Percentiles rank a stretch among this genome's conserved stretches.
These are phyloP conservation scores for Pseudomyrmex cubaensis DNA, from an alignment of 1,140 invertebrate species.

Conservation along the genomic window DNA sequence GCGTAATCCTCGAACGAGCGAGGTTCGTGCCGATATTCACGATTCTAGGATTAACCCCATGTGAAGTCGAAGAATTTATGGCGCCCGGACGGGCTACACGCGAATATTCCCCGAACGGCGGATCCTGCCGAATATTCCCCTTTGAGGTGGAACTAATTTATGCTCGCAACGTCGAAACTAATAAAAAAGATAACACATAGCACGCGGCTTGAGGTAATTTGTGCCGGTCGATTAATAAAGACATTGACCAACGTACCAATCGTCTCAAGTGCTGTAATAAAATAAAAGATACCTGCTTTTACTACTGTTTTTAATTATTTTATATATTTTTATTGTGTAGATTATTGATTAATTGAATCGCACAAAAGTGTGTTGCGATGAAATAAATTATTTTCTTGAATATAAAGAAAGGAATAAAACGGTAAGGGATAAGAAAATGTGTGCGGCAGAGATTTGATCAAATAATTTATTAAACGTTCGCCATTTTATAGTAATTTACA, in stretches of 20 bases:
- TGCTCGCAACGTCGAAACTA: constrained; percentile 14
- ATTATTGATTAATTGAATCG: neutral
- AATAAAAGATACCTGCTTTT: no score
- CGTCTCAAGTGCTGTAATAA: neutral
- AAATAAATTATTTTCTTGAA: no score
- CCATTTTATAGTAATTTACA: constrained; percentile 76
- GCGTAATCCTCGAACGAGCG: constrained; percentile 53
- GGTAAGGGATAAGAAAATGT: neutral
- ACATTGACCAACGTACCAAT: neutral
- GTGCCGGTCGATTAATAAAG: neutral
- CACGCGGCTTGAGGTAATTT: neutral
- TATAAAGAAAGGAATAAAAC: neutral
- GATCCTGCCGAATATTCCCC: neutral
- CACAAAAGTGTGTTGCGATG: no score
- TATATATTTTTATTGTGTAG: no score
- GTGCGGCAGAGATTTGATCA: constrained; percentile 65
- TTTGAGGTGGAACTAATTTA: constrained; percentile 45
- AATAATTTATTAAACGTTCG: constrained; percentile 79
- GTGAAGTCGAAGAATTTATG: constrained; percentile 60
- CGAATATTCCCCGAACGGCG: constrained; percentile 43
- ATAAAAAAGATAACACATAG: constrained; percentile 26
- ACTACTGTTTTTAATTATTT: no score
- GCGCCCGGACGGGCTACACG: constrained; percentile 26
- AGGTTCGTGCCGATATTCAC: constrained; percentile 58
- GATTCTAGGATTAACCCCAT: constrained; percentile 61